A percentile compares a stretch with the other conserved stretches of the same genome.
These are phyloP conservation scores for Rhinichthys klamathensis DNA, from an alignment of 2,113 vertebrate species.

Conservation along the genomic window DNA sequence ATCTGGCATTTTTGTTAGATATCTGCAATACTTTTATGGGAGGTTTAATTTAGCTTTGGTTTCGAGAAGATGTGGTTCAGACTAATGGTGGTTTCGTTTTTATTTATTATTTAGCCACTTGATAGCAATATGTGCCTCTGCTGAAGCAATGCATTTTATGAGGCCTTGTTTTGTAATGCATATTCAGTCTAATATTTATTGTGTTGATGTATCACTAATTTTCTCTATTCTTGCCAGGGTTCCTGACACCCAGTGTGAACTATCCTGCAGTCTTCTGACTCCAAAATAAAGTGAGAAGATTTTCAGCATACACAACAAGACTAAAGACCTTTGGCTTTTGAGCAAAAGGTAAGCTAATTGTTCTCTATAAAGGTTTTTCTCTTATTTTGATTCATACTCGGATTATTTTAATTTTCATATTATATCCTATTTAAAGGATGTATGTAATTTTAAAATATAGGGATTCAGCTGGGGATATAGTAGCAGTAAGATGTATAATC, in stretches of 20 bases:
- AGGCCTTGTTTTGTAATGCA: not conserved
- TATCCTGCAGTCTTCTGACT: conserved; percentile 47
- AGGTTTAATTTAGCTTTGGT: not conserved
- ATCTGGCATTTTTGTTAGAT: not conserved
- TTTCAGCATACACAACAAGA: conserved; percentile 48
- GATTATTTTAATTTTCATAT: not conserved
- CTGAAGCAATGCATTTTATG: not conserved
- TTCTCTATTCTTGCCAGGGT: conserved; percentile 67
- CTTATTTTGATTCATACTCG: not conserved
- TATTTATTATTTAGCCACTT: conserved; percentile 1
- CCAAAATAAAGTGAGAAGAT: conserved; percentile 54
- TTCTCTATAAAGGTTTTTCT: not conserved
- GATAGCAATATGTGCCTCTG: not conserved
- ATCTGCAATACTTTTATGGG: not conserved
- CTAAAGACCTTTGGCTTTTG: conserved; percentile 51
- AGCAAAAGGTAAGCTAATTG: conserved; percentile 49
- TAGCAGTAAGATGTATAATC: not conserved
- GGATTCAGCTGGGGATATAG: not conserved
- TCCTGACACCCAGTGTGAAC: conserved; percentile 63
- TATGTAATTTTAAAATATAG: not conserved
- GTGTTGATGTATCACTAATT: not conserved
- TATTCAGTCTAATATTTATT: not conserved
- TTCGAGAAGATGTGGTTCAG: not conserved
- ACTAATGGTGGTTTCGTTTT: not conserved
- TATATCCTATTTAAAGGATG: not conserved